Conservation (phyloP, 2,888 invertebrate species). For the Oegoconia quadripuncta region DNA sequence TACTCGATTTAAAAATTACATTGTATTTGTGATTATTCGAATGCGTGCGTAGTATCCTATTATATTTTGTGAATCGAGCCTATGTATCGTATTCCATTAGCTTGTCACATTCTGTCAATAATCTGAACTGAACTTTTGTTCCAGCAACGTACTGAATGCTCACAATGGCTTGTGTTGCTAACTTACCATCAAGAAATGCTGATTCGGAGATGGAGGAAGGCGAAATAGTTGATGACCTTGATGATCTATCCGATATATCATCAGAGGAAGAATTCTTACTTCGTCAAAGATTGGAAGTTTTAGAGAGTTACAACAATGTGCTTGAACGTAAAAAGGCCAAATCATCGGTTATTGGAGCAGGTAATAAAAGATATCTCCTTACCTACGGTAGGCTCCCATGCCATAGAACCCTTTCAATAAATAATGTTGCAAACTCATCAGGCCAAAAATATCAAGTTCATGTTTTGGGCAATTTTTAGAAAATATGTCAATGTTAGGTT, state of each 20-base stretch:
- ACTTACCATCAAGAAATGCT: constrained; percentile 36
- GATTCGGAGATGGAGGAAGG: constrained; percentile 74
- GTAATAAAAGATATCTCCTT: constrained; percentile 30
- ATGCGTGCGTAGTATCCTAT: too few species aligned
- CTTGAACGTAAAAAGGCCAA: constrained; percentile 71
- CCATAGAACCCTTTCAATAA: background rate
- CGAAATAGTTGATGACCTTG: constrained; percentile 65
- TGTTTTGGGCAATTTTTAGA: too few species aligned
- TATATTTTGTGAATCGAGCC: too few species aligned
- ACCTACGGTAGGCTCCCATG: background rate
- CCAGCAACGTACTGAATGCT: constrained; percentile 1
- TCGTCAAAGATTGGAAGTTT: constrained; percentile 61
- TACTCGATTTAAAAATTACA: too few species aligned
- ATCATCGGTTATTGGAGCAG: constrained; percentile 41
- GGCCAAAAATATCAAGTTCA: too few species aligned
- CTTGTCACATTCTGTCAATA: too few species aligned
- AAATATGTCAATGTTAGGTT: too few species aligned
- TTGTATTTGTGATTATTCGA: too few species aligned
- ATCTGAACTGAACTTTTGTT: too few species aligned
- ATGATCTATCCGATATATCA: constrained; percentile 69
- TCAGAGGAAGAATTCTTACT: constrained; percentile 70
- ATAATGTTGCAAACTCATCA: constrained; percentile 6
- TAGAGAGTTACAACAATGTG: constrained; percentile 71
- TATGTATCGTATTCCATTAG: too few species aligned
- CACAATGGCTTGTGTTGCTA: constrained; percentile 52